phyloP scores from a whole-genome alignment of 1,140 invertebrate genomes.

The Hyles euphorbiae region DNA sequence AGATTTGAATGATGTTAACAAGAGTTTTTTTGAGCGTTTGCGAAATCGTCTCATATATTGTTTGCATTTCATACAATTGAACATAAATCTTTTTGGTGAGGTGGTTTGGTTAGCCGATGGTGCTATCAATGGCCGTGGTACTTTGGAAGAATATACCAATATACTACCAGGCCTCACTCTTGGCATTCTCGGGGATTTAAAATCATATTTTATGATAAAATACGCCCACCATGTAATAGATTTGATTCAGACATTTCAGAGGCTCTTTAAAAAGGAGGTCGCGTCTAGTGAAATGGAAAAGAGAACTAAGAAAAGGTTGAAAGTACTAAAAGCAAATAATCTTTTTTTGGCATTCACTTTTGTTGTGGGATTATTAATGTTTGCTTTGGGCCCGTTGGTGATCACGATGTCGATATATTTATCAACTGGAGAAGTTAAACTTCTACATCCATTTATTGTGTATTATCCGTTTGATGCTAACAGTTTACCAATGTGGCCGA shows the following conservation, averaged over 20 bases:
- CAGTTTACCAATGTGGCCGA: constrained; percentile 24
- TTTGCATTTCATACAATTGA: constrained; percentile 13
- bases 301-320: constrained; percentile 9
- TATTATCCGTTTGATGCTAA: constrained; percentile 36
- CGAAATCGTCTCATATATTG: constrained; percentile 15
- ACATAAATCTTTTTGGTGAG: constrained; percentile 14
- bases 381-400: constrained; percentile 24
- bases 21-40: constrained; percentile 9
- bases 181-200: constrained; percentile 18
- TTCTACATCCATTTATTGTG: constrained; percentile 31
- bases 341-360: constrained; percentile 5
- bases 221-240: constrained; percentile 19
- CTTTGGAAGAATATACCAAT: constrained; percentile 25
- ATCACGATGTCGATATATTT: constrained; percentile 20
- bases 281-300: constrained; percentile 9
- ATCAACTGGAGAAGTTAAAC: constrained; percentile 22
- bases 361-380: constrained; percentile 13
- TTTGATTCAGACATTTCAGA: constrained; percentile 14
- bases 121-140: constrained; percentile 7
- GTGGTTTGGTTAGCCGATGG: constrained; percentile 16
- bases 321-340: constrained; percentile 5
- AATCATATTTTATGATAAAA: constrained; percentile 20
- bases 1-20: constrained; percentile 14
- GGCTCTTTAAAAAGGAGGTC: constrained; percentile 8
- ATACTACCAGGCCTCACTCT: constrained; percentile 22